Evolutionary conservation across 1,140 invertebrate species (phyloP).

Genomic region (Eurosta solidaginis): DNA sequence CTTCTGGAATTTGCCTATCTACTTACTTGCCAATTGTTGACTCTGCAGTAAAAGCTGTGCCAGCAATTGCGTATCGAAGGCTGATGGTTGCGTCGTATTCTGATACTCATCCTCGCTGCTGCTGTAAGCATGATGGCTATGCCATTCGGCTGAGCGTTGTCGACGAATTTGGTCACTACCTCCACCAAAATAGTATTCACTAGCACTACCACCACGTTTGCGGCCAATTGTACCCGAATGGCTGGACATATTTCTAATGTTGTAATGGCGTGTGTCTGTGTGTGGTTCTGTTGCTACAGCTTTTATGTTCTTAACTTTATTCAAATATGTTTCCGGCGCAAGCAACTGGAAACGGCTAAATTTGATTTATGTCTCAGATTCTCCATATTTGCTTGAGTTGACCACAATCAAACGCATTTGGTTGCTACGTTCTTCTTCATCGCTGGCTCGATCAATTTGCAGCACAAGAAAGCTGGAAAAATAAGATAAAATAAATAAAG

Average conservation of each 20-base stretch:
- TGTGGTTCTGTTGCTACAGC: background rate
- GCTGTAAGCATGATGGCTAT: slow-evolving; percentile 65
- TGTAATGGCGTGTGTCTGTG: background rate
- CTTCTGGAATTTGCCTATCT: background rate
- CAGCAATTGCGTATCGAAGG: slow-evolving; percentile 60
- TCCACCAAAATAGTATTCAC: slow-evolving; percentile 51
- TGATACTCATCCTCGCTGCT: slow-evolving; percentile 68
- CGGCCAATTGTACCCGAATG: slow-evolving; percentile 60
- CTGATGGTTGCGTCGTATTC: slow-evolving; percentile 59
- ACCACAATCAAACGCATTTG: background rate
- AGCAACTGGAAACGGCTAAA: slow-evolving; percentile 20
- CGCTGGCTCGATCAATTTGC: background rate
- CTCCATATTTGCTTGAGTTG: background rate
- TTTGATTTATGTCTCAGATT: slow-evolving; percentile 12
- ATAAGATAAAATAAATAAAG: background rate
- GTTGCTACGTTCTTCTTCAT: background rate
- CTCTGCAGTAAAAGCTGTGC: slow-evolving; percentile 65
- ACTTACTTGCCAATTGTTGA: slow-evolving; percentile 64
- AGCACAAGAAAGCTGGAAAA: background rate
- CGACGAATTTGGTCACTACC: slow-evolving; percentile 61
- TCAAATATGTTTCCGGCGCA: slow-evolving; percentile 2
- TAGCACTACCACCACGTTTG: slow-evolving; percentile 55
- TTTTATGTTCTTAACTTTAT: background rate
- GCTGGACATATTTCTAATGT: slow-evolving; percentile 38
- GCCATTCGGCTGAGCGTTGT: slow-evolving; percentile 68